Evolutionary conservation across 30 jellyfish, hydroid and myxozoan genomes (phyloP).

Genomic region (Chrysaora quinquecirrha): DNA sequence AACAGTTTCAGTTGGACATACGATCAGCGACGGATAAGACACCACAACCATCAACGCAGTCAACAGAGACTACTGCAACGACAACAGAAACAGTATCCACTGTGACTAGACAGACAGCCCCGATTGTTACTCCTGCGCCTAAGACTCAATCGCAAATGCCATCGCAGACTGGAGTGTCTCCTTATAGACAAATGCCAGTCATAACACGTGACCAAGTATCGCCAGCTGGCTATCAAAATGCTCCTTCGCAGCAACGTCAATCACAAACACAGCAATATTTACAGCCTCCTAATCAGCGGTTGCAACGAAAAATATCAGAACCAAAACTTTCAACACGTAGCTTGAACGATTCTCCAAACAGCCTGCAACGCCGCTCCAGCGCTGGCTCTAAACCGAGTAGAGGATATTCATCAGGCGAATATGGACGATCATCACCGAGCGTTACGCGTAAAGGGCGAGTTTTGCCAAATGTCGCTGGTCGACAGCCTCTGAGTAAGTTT

Average conservation of each 20-base stretch:
- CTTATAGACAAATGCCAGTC: slow-evolving; percentile 86
- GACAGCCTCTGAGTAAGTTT: slow-evolving; percentile 73
- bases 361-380: slow-evolving; percentile 44
- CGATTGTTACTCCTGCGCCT: neutral
- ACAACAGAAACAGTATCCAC: slow-evolving; percentile 7
- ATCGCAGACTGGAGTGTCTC: slow-evolving; percentile 54
- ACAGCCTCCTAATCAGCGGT: slow-evolving; percentile 59
- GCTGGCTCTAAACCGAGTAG: slow-evolving; percentile 31
- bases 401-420: slow-evolving; percentile 21
- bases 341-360: slow-evolving; percentile 9
- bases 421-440: slow-evolving; percentile 47
- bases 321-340: slow-evolving; percentile 22
- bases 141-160: slow-evolving; percentile 1
- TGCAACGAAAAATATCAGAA: slow-evolving; percentile 55
- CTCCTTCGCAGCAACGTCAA: slow-evolving; percentile 4
- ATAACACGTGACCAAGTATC: slow-evolving; percentile 48
- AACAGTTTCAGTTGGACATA: slow-evolving; percentile 79
- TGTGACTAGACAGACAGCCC: neutral
- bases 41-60: neutral
- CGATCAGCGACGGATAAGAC: slow-evolving; percentile 44
- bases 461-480: slow-evolving; percentile 70
- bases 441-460: slow-evolving; percentile 39
- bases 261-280: slow-evolving; percentile 43
- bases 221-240: slow-evolving; percentile 14
- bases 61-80: slow-evolving; percentile 48